Base-by-base conservation (phyloP, 1,140 invertebrate genomes). In the Eumeta japonica region DNA sequence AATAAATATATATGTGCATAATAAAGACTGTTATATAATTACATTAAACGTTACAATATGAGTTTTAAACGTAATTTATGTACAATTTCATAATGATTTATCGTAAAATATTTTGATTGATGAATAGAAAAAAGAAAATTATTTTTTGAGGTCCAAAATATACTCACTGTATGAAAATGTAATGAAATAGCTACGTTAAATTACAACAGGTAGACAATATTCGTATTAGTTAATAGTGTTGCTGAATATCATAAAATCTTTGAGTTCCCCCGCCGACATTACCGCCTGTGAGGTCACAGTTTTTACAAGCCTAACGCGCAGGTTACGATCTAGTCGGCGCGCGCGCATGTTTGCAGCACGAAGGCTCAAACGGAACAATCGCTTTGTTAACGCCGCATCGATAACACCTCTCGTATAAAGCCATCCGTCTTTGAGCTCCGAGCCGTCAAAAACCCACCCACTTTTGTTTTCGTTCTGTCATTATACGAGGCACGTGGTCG, bases 401-500 rank as follows among this genome's bases (percentile, higher is more conserved):
- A 34, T 12, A 48, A 52, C 59, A 58, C 55, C 56, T 56, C 37
- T 42, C 44, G 50, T 59, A 55, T 54, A 60, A 59, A 56, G 52
- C 52, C 45, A 45, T 42, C 43, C 50, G 41, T 33, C 14, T n/a
- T n/a, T n/a, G n/a, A n/a, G n/a, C n/a, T n/a, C n/a, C n/a, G n/a
- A n/a, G n/a, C n/a, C n/a, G n/a, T n/a, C n/a, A n/a, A n/a, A n/a
- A n/a, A n/a, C n/a, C n/a, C n/a, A n/a, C 35, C 42, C 30, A 66
- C 61, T 63, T 67, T 71, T 65, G 66, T 65, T 63, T 52, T 42
- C 51, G 41, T 65, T 65, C 54, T 57, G 64, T 68, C 64, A 66
- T 68, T 65, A 62, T 58, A 46, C 55, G 50, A 38, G 64, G 63
- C 67, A 64, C 67, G 67, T 73, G 67, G 67, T 35, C 50, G 46